Evolutionary conservation across 2,888 invertebrate genomes (phyloP), one percentile per base, ranked within the genome.

Genomic region (Hymenopus coronatus): DNA sequence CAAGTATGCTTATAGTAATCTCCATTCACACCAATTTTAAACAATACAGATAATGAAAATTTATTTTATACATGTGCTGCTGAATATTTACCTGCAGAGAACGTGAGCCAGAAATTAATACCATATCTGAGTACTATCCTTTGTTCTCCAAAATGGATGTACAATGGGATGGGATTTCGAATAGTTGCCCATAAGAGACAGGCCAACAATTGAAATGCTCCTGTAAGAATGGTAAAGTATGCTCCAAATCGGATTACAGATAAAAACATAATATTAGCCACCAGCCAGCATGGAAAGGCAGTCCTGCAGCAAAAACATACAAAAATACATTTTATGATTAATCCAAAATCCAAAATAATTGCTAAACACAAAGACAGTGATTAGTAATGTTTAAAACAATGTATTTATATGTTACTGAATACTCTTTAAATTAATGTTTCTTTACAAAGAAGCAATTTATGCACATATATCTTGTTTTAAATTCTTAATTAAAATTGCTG

Each of bases 201-300:
- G 12, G 94, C 94, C 14, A 93, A 91, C n/a, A 95, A 89, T 91
- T 95, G 94, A 25, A 94, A 92, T 54, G 92, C 89, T 0, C 95
- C 95, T 8, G 94, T 94, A 25, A 94, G 89, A 7, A 93, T 93
- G 81, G 94, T 91, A 90, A 94, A 94, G 90, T 94, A 93, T 6
- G 94, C 94, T 0, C 94, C 95, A 90, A 95, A 94, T 9, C 93
- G 92, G 27, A 95, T 93, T 70, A 95, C 94, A 89, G 94, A 94
- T 91, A 93, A 93, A 91, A 94, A 94, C 85, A 95, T 92, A 88
- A 95, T 93, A 90, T 94, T 94, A 1, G 94, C 92, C 82, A 95
- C 91, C 20, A 95, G 90, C 95, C 95, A 95, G 84, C 94, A 92
- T 6, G 94, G 94, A 90, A 95, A 94, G 2, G 95, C 94, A 83